Percentiles rank a stretch among this genome's conserved stretches.
Conservation (phyloP, 1,140 invertebrate species). For the Neodiprion lecontei region DNA sequence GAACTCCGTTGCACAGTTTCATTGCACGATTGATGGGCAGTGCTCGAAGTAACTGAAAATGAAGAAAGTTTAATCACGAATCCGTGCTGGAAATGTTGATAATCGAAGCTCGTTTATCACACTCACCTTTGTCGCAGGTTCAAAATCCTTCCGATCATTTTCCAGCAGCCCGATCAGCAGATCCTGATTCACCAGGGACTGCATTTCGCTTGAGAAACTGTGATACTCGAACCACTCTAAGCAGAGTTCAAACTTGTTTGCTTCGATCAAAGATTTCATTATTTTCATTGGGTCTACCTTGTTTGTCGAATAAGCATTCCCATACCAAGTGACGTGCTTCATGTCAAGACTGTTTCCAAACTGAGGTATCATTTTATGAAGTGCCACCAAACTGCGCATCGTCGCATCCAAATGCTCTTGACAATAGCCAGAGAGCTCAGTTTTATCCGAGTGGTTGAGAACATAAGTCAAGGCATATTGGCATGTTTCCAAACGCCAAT, state of each 20-base stretch:
- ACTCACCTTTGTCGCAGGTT: slow-evolving; percentile 45
- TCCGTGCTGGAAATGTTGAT: slow-evolving; percentile 30
- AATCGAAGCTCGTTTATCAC: slow-evolving; percentile 27
- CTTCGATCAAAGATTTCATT: slow-evolving; percentile 47
- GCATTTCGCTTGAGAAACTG: slow-evolving; percentile 50
- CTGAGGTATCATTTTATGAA: slow-evolving; percentile 56
- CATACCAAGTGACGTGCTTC: slow-evolving; percentile 54
- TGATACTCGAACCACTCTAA: slow-evolving; percentile 67
- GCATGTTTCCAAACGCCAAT: slow-evolving; percentile 48
- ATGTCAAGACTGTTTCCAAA: slow-evolving; percentile 36
- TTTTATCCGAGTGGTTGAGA: slow-evolving; percentile 39
- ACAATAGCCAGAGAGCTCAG: slow-evolving; percentile 52
- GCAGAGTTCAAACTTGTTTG: slow-evolving; percentile 66
- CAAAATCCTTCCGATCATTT: slow-evolving; percentile 43
- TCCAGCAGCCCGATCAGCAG: slow-evolving; percentile 48
- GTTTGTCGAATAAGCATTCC: slow-evolving; percentile 54
- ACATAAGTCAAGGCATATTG: slow-evolving; percentile 40
- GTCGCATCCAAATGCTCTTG: slow-evolving; percentile 52
- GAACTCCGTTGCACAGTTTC: slow-evolving; percentile 67
- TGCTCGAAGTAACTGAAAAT: slow-evolving; percentile 56
- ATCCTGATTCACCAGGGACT: slow-evolving; percentile 44
- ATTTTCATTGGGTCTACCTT: slow-evolving; percentile 46
- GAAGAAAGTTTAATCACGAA: slow-evolving; percentile 25
- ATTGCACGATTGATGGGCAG: slow-evolving; percentile 63
- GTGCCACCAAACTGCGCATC: slow-evolving; percentile 53